Evolutionary conservation across 92 coral and sea anemone species (phyloP), one percentile per base, ranked within the genome.

Genomic region (Epizoanthus ramosus): DNA sequence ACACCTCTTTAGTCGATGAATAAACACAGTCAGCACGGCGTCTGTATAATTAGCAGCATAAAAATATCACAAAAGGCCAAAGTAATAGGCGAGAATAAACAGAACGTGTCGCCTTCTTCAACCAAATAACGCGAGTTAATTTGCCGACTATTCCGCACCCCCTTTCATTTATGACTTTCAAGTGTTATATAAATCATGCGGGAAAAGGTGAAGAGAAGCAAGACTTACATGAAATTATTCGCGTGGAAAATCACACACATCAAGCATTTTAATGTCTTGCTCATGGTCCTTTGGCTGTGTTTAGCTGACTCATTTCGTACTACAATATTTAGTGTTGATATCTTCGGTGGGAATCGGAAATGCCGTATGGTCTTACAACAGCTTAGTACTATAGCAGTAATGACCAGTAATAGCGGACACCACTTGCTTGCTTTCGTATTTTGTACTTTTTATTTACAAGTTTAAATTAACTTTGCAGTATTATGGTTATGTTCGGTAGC

Each of bases 11-110:
- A 77, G 82, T 39, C 82, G 67, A 77, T 60, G 70, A 77, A 77
- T 77, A 77, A 77, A 59, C 82, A 77, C 59, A 77, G 82, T 25
- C 82, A 77, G 82, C 15, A n/a, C 63, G 82, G 82, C 82, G 82
- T 77, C 82, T 41, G 24, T 77, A 61, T 77, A 77, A 77, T 77
- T 77, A 77, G 43, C 82, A 61, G 58, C 82, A 61, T 31, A 43
- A 41, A 77, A 77, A 61, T 24, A 77, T 43, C 39, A 77, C 82
- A 77, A 77, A 41, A 61, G 82, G 57, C 54, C 82, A 61, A 61
- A 77, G 66, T 39, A 60, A 61, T 69, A 61, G 21, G 71, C 71
- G 82, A 60, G 82, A 61, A 61, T 60, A 77, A 77, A 77, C 68
- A 77, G 70, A 77, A 77, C 82, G 71, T 77, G 82, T 77, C 71